phyloP scores from a whole-genome alignment of 2,888 invertebrate genomes.

The Drosophila monieri region DNA sequence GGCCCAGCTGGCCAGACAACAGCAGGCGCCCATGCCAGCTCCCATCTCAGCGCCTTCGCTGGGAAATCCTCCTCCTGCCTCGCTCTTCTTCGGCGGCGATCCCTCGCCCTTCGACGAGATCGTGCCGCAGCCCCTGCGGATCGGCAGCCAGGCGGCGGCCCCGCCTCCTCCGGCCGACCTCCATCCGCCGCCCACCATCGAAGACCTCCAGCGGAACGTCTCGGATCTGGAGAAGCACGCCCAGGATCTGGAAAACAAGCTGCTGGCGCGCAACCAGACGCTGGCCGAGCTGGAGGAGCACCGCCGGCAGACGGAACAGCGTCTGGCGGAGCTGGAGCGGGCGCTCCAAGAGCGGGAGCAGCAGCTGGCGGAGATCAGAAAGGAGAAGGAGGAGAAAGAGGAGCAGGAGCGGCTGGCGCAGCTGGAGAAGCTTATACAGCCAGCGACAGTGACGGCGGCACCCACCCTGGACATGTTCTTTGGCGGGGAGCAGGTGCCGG shows the following conservation, averaged over 20 bases:
- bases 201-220: conserved; percentile 82
- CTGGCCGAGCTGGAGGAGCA: conserved; percentile 53
- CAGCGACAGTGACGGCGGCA: conserved; percentile 9
- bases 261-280: conserved; percentile 75
- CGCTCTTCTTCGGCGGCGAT: conserved; percentile 79
- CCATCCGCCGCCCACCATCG: conserved; percentile 82
- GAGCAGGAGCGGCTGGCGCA: conserved; percentile 62
- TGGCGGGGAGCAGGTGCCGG: conserved; percentile 43
- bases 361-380: conserved; percentile 55
- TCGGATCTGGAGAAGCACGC: conserved; percentile 83
- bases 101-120: conserved; percentile 82
- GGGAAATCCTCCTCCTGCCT: conserved; percentile 68
- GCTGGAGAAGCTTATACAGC: conserved; percentile 57
- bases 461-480: conserved; percentile 83
- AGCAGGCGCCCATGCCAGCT: conserved; percentile 71
- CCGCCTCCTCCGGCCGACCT: neutral
- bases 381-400: conserved; percentile 56
- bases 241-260: conserved; percentile 82
- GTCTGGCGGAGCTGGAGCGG: conserved; percentile 52
- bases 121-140: conserved; percentile 65
- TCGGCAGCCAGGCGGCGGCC: conserved; percentile 35
- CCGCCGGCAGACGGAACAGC: conserved; percentile 43
- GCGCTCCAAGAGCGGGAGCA: conserved; percentile 32
- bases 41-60: conserved; percentile 49
- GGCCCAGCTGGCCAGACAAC: conserved; percentile 70